Evolutionary conservation across 1,140 invertebrate genomes (phyloP).

Genomic region (Leucophenga varia): DNA sequence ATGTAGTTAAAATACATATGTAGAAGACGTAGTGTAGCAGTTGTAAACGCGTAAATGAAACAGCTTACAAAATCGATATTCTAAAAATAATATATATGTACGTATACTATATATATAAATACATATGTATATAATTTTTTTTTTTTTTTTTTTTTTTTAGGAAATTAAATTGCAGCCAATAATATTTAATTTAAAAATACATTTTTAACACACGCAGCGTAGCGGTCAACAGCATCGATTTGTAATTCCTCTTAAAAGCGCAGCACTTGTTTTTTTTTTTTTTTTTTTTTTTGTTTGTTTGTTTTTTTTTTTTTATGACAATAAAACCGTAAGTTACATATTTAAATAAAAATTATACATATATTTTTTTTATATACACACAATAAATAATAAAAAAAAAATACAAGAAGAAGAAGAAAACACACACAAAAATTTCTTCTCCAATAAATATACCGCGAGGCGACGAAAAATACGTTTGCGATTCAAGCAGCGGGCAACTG

Average conservation of each 20-base stretch:
- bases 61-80: slow-evolving; percentile 50
- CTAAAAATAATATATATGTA: slow-evolving; percentile 44
- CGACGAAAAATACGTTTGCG: slow-evolving; percentile 40
- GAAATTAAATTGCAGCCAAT: slow-evolving; percentile 39
- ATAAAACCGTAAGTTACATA: slow-evolving; percentile 4
- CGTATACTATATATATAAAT: too few species aligned
- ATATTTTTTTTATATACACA: slow-evolving; percentile 30
- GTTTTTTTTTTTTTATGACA: slow-evolving; percentile 17
- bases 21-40: too few species aligned
- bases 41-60: too few species aligned
- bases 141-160: slow-evolving; percentile 3
- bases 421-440: too few species aligned
- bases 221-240: too few species aligned
- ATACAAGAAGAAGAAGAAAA: too few species aligned
- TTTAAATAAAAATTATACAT: slow-evolving; percentile 24
- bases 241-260: slow-evolving; percentile 11
- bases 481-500: too few species aligned
- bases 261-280: slow-evolving; percentile 9
- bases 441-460: slow-evolving; percentile 48
- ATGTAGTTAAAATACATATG: too few species aligned
- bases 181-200: neutral
- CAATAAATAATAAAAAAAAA: too few species aligned
- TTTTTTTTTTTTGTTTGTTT: slow-evolving; percentile 1
- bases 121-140: too few species aligned
- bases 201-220: too few species aligned